These are phyloP conservation scores for Zaprionus davidi DNA, from an alignment of 1,140 invertebrate species.

Conservation along the genomic window DNA sequence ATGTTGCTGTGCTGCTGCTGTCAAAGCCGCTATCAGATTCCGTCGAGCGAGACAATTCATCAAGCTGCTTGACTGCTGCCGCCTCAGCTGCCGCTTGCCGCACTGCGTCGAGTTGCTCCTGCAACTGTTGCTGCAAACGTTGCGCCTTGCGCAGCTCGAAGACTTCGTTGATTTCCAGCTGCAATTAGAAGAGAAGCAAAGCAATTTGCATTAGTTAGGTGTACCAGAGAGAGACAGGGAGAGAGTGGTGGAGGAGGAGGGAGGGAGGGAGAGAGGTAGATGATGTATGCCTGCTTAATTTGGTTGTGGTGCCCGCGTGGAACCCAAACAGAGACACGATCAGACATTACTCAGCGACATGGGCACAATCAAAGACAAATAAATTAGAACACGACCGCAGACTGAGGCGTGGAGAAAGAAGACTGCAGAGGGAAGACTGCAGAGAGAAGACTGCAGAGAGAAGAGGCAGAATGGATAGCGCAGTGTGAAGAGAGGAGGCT, in stretches of 20 bases:
- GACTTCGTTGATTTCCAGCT: slow-evolving; percentile 84
- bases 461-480: slow-evolving; percentile 38
- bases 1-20: slow-evolving; percentile 67
- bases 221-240: neutral
- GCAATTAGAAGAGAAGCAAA: slow-evolving; percentile 65
- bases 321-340: slow-evolving; percentile 61
- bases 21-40: slow-evolving; percentile 83
- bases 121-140: slow-evolving; percentile 64
- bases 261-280: neutral
- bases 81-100: slow-evolving; percentile 46
- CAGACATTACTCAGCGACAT: slow-evolving; percentile 66
- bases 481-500: neutral
- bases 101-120: slow-evolving; percentile 52
- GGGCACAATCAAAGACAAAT: slow-evolving; percentile 81
- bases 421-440: slow-evolving; percentile 21
- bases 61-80: slow-evolving; percentile 53
- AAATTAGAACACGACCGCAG: slow-evolving; percentile 81
- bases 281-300: slow-evolving; percentile 78
- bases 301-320: slow-evolving; percentile 17
- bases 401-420: slow-evolving; percentile 9
- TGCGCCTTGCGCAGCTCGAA: slow-evolving; percentile 78
- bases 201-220: neutral
- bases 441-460: slow-evolving; percentile 36
- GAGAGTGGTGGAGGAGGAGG: neutral
- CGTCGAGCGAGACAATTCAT: slow-evolving; percentile 82